Conservation (phyloP, 1,140 invertebrate species). For the Calephelis nemesis region DNA sequence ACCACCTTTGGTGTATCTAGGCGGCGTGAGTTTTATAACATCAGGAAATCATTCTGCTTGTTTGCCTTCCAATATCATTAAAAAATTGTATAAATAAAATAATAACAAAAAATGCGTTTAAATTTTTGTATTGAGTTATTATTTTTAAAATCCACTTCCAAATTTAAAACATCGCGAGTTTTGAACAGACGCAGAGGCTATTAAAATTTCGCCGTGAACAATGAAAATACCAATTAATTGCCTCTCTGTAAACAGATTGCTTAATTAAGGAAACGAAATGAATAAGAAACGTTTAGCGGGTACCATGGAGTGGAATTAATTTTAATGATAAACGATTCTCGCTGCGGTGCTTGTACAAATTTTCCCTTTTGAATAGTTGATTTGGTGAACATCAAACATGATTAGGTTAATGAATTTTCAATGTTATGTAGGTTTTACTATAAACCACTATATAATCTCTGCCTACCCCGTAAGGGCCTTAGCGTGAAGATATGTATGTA, state of each 20-base stretch:
- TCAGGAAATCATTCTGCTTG: too few species aligned
- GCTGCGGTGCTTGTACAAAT: slow-evolving; percentile 2
- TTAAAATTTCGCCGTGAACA: slow-evolving; percentile 21
- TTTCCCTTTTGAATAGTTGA: neutral
- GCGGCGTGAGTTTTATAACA: too few species aligned
- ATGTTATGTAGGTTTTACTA: neutral
- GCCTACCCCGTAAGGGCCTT: too few species aligned
- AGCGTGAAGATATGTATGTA: too few species aligned
- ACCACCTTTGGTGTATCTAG: too few species aligned
- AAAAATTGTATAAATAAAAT: too few species aligned
- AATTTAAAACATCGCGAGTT: slow-evolving; percentile 20
- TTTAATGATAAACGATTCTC: slow-evolving; percentile 10
- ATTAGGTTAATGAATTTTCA: slow-evolving; percentile 15
- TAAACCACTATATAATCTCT: too few species aligned
- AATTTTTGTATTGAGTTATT: neutral
- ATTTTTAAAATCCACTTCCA: slow-evolving; percentile 13
- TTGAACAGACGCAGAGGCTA: neutral
- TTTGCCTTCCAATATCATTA: too few species aligned
- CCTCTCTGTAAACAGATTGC: slow-evolving; percentile 22
- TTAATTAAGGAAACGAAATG: slow-evolving; percentile 25
- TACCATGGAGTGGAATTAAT: slow-evolving; percentile 20
- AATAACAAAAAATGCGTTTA: too few species aligned
- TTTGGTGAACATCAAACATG: slow-evolving; percentile 10
- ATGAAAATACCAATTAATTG: slow-evolving; percentile 26
- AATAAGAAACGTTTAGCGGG: slow-evolving; percentile 22